Percentiles rank a stretch among this genome's conserved stretches.
Evolutionary conservation across 2,113 vertebrate species (phyloP).

Genomic region (Pedetes capensis): DNA sequence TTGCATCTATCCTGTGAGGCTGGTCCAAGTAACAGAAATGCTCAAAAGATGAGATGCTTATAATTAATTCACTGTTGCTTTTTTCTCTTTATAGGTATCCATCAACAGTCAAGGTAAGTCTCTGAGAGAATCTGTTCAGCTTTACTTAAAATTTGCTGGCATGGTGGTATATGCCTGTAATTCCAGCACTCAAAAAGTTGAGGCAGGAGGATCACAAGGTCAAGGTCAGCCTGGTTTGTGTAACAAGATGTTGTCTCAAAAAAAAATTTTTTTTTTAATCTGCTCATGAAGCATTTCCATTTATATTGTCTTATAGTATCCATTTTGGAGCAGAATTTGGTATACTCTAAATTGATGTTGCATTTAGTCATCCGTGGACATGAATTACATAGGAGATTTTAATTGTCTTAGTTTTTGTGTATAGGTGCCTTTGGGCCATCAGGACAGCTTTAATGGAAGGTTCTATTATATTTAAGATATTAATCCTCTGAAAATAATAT

Average conservation of each 20-base stretch:
- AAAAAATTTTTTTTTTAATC: background rate
- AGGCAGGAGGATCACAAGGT: background rate
- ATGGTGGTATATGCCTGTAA: background rate
- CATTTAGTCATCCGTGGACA: background rate
- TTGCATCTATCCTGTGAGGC: background rate
- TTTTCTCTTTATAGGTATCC: conserved; percentile 89
- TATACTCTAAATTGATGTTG: background rate
- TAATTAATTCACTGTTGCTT: conserved; percentile 17
- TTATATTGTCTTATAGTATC: background rate
- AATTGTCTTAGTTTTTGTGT: background rate
- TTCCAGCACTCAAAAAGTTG: background rate
- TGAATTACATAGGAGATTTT: background rate
- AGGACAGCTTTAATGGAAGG: background rate
- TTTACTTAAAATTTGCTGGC: background rate
- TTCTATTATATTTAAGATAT: conserved; percentile 15
- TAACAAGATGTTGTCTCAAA: background rate
- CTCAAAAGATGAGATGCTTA: background rate
- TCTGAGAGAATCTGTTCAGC: background rate
- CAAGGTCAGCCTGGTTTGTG: background rate
- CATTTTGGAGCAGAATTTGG: background rate
- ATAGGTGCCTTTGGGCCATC: background rate
- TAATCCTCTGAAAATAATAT: conserved; percentile 26
- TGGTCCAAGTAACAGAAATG: background rate
- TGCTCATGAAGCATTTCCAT: background rate
- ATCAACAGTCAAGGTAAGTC: conserved; percentile 97